Conservation (phyloP, 2,888 invertebrate species). For the Thecocarcelia acutangulata region DNA sequence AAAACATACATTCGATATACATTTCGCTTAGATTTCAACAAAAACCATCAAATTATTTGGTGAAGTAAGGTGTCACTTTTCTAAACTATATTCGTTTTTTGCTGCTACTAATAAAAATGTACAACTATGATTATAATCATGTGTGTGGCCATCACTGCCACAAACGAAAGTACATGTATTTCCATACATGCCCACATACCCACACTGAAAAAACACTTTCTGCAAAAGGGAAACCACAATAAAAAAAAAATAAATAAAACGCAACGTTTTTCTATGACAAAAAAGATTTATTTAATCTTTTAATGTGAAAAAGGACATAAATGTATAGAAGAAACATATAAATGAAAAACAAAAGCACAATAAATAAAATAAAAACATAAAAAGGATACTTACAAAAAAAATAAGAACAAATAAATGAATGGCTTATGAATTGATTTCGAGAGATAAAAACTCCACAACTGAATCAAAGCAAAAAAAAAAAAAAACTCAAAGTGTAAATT, state of each 20-base stretch:
- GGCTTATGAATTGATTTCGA: not conserved
- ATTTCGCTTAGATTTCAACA: too few species aligned
- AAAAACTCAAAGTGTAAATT: slow-evolving; percentile 69
- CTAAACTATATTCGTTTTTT: too few species aligned
- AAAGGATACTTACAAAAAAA: slow-evolving; percentile 17
- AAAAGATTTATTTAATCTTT: slow-evolving; percentile 63
- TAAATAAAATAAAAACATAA: slow-evolving; percentile 10
- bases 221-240: not conserved
- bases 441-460: slow-evolving; percentile 4
- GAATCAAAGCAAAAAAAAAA: slow-evolving; percentile 71
- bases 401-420: not conserved
- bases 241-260: not conserved
- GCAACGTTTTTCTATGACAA: slow-evolving; percentile 20
- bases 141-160: too few species aligned
- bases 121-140: too few species aligned
- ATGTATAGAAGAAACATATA: slow-evolving; percentile 48
- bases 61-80: too few species aligned
- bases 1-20: too few species aligned
- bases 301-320: slow-evolving; percentile 57
- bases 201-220: not conserved
- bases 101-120: too few species aligned
- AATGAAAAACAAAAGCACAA: slow-evolving; percentile 18
- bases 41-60: too few species aligned
- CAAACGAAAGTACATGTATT: too few species aligned
- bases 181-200: not conserved